A percentile compares a stretch with the other conserved stretches of the same genome.
Evolutionary conservation across 2,797 vertebrate species (phyloP).

Genomic region (Danio choprae): DNA sequence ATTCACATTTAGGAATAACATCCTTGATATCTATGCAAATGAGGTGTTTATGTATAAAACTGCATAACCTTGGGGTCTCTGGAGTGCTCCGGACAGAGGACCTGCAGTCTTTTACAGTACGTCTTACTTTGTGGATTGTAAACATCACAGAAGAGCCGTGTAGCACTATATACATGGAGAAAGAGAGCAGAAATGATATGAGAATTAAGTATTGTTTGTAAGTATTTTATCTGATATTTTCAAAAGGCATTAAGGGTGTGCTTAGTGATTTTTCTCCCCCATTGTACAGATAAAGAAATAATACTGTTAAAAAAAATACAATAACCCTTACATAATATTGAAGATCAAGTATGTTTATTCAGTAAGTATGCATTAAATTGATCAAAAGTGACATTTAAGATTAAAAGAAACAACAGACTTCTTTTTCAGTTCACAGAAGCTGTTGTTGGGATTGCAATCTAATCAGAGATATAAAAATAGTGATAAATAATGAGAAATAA

Average conservation of each 20-base stretch:
- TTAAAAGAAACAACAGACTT: background rate
- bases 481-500: too few species aligned
- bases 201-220: background rate
- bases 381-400: background rate
- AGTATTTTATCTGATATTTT: too few species aligned
- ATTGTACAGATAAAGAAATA: background rate
- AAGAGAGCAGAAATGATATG: background rate
- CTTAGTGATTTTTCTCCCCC: background rate
- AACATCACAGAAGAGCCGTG: constrained; percentile 90
- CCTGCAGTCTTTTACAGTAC: constrained; percentile 91
- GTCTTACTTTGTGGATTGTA: constrained; percentile 95
- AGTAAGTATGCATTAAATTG: background rate
- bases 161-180: constrained; percentile 76
- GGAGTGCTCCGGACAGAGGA: constrained; percentile 91
- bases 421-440: background rate
- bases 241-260: background rate
- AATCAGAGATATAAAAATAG: background rate
- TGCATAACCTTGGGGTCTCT: constrained; percentile 86
- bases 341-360: too few species aligned
- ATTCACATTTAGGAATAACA: background rate
- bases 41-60: background rate
- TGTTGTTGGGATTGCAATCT: background rate
- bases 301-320: too few species aligned
- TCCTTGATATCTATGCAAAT: background rate
- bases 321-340: too few species aligned